A percentile compares a stretch with the other conserved stretches of the same genome.
phyloP scores from a whole-genome alignment of 2,113 vertebrate genomes.

The Ciconia maguari region DNA sequence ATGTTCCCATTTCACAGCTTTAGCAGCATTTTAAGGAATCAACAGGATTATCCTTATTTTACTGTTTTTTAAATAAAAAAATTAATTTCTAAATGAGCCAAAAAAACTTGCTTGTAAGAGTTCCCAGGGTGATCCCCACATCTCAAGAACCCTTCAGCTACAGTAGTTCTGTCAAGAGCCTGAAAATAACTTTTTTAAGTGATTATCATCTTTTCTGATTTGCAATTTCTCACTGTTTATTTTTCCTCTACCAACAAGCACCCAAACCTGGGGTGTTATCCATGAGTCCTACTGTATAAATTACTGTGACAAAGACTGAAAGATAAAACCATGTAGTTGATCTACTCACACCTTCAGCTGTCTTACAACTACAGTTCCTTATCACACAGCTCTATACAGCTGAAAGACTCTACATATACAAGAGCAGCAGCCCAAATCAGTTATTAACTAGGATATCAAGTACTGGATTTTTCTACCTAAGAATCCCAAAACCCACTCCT shows the following conservation, averaged over 20 bases:
- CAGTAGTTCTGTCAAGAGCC: neutral
- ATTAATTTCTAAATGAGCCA: conserved; percentile 42
- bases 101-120: conserved; percentile 22
- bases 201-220: neutral
- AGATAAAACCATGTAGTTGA: neutral
- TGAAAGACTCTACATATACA: neutral
- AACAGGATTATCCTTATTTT: conserved; percentile 25
- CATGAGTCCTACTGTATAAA: neutral
- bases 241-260: neutral
- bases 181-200: neutral
- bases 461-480: neutral
- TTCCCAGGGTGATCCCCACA: neutral
- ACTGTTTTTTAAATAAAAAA: conserved; percentile 21
- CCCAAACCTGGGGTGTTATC: neutral
- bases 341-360: neutral
- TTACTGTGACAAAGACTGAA: neutral
- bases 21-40: conserved; percentile 33
- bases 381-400: neutral
- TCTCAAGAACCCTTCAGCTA: neutral
- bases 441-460: neutral
- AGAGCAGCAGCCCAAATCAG: neutral
- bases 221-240: neutral
- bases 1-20: conserved; percentile 56
- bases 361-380: neutral
- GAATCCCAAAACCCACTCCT: neutral